Conservation (phyloP, 2,113 vertebrate species). For the Eudyptes chrysolophus region DNA sequence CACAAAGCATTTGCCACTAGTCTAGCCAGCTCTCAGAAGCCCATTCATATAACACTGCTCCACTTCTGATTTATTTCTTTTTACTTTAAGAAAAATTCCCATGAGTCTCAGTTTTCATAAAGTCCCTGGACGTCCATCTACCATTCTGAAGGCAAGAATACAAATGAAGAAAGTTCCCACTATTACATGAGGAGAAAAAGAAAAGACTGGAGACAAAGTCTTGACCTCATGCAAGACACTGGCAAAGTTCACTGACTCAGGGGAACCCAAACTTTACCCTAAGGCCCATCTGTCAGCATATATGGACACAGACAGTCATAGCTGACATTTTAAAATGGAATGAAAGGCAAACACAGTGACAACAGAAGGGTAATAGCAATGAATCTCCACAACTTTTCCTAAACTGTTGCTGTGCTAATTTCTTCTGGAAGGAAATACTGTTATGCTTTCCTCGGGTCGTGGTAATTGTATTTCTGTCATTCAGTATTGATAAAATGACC, state of each 20-base stretch:
- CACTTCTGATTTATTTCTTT: not conserved
- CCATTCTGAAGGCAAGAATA: not conserved
- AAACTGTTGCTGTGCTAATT: not conserved
- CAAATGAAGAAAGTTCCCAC: not conserved
- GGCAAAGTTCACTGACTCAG: not conserved
- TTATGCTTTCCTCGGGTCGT: not conserved
- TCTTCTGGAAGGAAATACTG: not conserved
- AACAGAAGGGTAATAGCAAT: not conserved
- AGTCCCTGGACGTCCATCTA: not conserved
- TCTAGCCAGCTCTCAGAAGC: not conserved
- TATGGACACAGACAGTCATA: not conserved
- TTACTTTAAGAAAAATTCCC: not conserved
- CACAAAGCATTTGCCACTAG: not conserved
- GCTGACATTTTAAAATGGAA: not conserved
- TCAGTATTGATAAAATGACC: not conserved
- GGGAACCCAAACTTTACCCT: not conserved
- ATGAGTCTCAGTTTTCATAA: not conserved
- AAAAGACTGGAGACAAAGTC: not conserved
- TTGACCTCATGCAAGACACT: not conserved
- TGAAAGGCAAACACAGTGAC: not conserved
- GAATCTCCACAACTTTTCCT: not conserved
- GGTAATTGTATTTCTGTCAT: not conserved
- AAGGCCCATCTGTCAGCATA: not conserved
- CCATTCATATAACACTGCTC: not conserved
- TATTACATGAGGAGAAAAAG: not conserved